Evolutionary conservation across 2,797 vertebrate species (phyloP), one percentile per base, ranked within the genome.

Genomic region (Microcaecilia unicolor): DNA sequence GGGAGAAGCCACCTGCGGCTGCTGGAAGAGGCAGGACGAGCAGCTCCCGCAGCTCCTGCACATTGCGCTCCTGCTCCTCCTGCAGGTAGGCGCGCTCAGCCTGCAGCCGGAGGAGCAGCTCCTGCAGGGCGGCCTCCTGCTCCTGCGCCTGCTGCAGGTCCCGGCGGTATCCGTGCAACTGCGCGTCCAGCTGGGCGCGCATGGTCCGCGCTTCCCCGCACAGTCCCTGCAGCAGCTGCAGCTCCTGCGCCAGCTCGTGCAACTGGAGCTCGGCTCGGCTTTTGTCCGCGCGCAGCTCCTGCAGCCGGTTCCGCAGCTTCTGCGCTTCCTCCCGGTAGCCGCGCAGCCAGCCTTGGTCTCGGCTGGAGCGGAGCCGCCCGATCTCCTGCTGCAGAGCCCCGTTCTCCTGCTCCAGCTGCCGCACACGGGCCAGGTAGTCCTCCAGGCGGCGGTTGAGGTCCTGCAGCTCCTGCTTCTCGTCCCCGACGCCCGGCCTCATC

Each of bases 341-440:
- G 51, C 44, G 57, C 55, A 38, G 68, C 22, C 54, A 5, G n/a
- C 48, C 44, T 22, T 26, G 18, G n/a, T 48, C 44, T 64, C 20
- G 47, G 46, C 51, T 64, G 55, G n/a, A 45, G 6, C 36, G 55
- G 37, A 87, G 62, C 38, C 65, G 38, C 15, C 67, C 74, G 26
- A 96, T 77, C 61, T 94, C 90, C 7, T 47, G 41, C 2, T 87
- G 61, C 21, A 98, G 74, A 19, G 56, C 57, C 30, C 64, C 60
- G 53, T 98, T 96, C 60, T 97, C 92, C 12, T 81, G 73, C 77
- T 98, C 95, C 66, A 98, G 45, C 36, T 90, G 80, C 59, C 88
- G 81, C 9, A 91, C 87, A 27, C 89, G 76, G 44, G 72, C 69
- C 20, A 98, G 76, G 35, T 97, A 98, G 17, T 87, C 84, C 11